Percentiles rank a stretch among this genome's conserved stretches.
Conservation (phyloP, 2,888 invertebrate species). For the Nebria salina region DNA sequence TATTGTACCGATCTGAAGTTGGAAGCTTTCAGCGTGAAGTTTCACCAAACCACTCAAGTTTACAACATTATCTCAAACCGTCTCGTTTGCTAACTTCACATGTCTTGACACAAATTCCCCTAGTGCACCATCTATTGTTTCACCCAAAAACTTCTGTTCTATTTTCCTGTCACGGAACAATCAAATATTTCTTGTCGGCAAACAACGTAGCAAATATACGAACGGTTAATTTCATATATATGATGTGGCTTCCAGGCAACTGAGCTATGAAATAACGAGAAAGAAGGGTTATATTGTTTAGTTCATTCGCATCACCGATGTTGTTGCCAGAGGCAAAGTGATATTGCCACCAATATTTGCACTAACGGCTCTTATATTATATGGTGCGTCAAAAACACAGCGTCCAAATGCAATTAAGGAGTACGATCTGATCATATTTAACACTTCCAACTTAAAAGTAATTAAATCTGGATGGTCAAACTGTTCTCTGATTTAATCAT, state of each 20-base stretch:
- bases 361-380: neutral
- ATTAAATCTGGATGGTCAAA: too few species aligned
- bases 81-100: neutral
- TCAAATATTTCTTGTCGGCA: slow-evolving; percentile 2
- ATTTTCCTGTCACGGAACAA: slow-evolving; percentile 7
- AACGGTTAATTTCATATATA: neutral
- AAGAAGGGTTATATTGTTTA: neutral
- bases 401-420: too few species aligned
- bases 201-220: slow-evolving; percentile 5
- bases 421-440: neutral
- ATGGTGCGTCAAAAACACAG: neutral
- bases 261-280: neutral
- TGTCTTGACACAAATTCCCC: neutral
- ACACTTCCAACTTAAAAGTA: neutral
- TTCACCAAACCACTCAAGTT: slow-evolving; percentile 1
- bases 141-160: neutral
- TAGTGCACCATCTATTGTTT: neutral
- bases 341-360: neutral
- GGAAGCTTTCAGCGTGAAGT: slow-evolving; percentile 1
- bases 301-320: neutral
- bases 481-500: too few species aligned
- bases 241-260: slow-evolving; percentile 1
- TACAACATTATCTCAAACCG: neutral
- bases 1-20: neutral
- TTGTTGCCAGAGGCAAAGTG: neutral